Conservation (phyloP, 2,888 invertebrate species). For the Meteorus cinctellus region DNA sequence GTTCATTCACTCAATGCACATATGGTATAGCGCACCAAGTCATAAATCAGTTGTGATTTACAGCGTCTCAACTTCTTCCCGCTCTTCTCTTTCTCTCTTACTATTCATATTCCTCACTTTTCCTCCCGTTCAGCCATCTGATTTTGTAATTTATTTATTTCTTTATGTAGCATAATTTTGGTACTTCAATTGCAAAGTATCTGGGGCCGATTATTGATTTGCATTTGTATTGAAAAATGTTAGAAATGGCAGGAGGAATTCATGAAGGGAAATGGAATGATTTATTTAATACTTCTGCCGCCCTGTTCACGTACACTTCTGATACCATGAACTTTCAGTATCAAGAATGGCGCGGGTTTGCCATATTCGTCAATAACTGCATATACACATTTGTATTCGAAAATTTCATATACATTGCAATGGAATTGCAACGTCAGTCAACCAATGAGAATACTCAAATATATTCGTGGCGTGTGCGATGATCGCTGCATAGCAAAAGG, state of each 20-base stretch:
- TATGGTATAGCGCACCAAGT: not conserved
- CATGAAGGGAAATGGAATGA: no score
- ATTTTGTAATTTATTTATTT: no score
- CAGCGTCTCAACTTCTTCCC: not conserved
- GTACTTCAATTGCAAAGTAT: no score
- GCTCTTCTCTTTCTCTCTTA: not conserved
- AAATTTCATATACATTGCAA: not conserved
- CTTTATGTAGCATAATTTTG: no score
- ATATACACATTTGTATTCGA: not conserved
- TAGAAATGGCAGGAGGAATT: no score
- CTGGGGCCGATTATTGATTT: no score
- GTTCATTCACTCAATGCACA: conserved; percentile 22
- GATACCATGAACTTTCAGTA: not conserved
- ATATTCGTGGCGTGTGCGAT: conserved; percentile 8
- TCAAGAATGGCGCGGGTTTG: not conserved
- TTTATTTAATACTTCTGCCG: no score
- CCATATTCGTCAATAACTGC: not conserved
- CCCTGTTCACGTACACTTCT: no score
- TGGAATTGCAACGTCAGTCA: not conserved
- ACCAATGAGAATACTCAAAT: conserved; percentile 12
- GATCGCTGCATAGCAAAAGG: conserved; percentile 8
- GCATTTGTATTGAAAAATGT: no score
- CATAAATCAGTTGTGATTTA: conserved; percentile 32
- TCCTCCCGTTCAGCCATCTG: not conserved
- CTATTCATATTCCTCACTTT: not conserved